Evolutionary conservation across 35 echinoderm and acorn worm genomes (phyloP).

Genomic region (Apostichopus californicus): DNA sequence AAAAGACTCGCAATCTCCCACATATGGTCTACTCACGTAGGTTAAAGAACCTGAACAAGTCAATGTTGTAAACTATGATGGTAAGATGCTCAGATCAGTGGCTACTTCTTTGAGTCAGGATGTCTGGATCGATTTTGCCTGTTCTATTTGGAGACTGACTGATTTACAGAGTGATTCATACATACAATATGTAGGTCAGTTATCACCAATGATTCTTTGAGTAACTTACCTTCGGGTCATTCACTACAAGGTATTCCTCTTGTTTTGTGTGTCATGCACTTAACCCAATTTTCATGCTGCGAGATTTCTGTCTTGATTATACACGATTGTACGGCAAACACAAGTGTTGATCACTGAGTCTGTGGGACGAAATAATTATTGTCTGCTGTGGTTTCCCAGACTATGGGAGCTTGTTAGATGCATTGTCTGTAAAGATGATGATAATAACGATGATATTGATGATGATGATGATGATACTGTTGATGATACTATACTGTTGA

Average conservation of each 20-base stretch:
- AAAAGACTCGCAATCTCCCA: too few relatives aligned
- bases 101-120: not conserved
- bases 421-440: too few relatives aligned
- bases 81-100: not conserved
- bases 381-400: too few relatives aligned
- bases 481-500: too few relatives aligned
- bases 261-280: conserved; percentile 12
- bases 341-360: not conserved
- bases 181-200: not conserved
- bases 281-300: not conserved
- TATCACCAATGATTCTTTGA: not conserved
- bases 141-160: not conserved
- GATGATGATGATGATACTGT: too few relatives aligned
- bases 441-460: too few relatives aligned
- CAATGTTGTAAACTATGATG: not conserved
- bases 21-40: too few relatives aligned
- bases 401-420: too few relatives aligned
- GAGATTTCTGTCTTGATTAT: not conserved
- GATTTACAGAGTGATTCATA: not conserved
- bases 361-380: not conserved
- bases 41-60: not conserved
- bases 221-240: not conserved
- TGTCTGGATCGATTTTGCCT: not conserved
- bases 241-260: not conserved
- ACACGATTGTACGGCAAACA: conserved; percentile 1